Evolutionary conservation across 1,140 invertebrate species (phyloP), one percentile per base, ranked within the genome.

Genomic region (Neuroterus valhalla): DNA sequence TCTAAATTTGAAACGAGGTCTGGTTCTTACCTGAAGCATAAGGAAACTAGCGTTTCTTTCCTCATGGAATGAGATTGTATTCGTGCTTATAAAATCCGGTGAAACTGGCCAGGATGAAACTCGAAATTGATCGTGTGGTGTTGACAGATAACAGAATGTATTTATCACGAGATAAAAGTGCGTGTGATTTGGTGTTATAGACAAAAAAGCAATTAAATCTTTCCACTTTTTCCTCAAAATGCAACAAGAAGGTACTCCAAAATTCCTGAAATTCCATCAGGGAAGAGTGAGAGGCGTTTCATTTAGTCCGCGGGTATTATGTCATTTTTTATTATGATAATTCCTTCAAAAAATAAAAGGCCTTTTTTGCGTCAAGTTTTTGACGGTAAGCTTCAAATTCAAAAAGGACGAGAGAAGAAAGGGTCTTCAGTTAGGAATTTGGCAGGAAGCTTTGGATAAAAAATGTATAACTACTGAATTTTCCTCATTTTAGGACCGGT

Each of bases 181-280:
- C 23, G 12, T 31, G 26, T n/a, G 15, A n/a, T 11, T 31, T 19
- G 48, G 31, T 31, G 3, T 3, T 31, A 62, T 31, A 62, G 14
- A 26, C 14, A 26, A 62, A 31, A 26, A 3, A 6, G 8, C n/a
- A 31, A 17, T 12, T 4, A 62, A 38, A 8, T 31, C 23, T 26
- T 38, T 38, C 14, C 15, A 3, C 5, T 62, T 62, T 1, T 5
- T 14, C 14, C 8, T n/a, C 26, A 76, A 76, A 45, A 91, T 91
- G 91, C 90, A 91, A 80, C 84, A 89, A 78, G 89, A 91, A 82
- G 90, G 90, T 46, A 90, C 84, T 31, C 88, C 89, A 23, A 87
- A 84, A 69, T 91, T 91, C 79, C 83, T 91, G 8, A 89, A 89
- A 74, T 88, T 83, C 71, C 91, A 91, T 78, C 87, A 88, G 74